A percentile compares a stretch with the other conserved stretches of the same genome.
These are phyloP conservation scores for Botia kubotai DNA, from an alignment of 2,797 vertebrate species.

Conservation along the genomic window DNA sequence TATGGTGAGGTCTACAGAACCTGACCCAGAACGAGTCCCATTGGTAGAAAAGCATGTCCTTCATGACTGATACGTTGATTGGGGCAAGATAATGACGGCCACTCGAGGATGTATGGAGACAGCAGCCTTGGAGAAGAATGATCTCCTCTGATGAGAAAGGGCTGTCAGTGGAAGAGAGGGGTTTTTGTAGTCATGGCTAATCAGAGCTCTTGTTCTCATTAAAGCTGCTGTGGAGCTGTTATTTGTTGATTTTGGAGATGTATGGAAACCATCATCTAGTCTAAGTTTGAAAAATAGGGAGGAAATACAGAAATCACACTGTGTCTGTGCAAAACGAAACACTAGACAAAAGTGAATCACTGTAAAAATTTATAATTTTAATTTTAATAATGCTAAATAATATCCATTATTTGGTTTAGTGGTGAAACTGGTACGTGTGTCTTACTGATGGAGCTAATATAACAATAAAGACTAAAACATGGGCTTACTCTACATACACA, in stretches of 20 bases:
- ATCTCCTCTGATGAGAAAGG: slow-evolving; percentile 25
- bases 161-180: slow-evolving; percentile 20
- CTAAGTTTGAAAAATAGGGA: not conserved
- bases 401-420: not conserved
- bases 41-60: slow-evolving; percentile 38
- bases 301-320: not conserved
- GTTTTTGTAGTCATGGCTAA: slow-evolving; percentile 34
- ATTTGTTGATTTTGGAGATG: slow-evolving; percentile 25
- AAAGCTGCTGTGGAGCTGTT: slow-evolving; percentile 11
- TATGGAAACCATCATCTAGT: slow-evolving; percentile 21
- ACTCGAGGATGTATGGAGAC: slow-evolving; percentile 48
- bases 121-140: slow-evolving; percentile 36
- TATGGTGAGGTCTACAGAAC: slow-evolving; percentile 28
- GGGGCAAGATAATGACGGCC: slow-evolving; percentile 51
- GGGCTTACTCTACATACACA: too few relatives aligned
- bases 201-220: slow-evolving; percentile 46
- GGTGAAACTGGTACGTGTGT: not conserved
- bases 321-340: not conserved
- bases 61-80: slow-evolving; percentile 53
- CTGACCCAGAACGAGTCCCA: slow-evolving; percentile 37
- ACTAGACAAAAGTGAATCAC: not conserved
- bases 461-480: too few relatives aligned
- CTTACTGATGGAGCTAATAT: not conserved
- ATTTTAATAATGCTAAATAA: not conserved
- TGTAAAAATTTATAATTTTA: not conserved